These are phyloP conservation scores for Drosophila prolongata DNA, from an alignment of 2,888 invertebrate genomes.

Conservation along the genomic window DNA sequence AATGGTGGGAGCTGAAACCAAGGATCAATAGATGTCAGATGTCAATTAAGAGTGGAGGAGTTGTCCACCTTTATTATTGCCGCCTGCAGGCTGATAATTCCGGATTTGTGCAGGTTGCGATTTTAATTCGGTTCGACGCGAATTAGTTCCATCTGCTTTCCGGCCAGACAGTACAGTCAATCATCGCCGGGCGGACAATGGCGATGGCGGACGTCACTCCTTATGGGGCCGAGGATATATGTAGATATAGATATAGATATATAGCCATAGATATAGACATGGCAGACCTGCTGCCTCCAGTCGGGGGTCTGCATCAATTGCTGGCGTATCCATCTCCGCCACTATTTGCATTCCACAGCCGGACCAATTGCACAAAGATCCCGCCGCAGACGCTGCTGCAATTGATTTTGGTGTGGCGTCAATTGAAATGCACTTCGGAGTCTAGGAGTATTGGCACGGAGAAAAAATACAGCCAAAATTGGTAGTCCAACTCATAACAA, in stretches of 20 bases:
- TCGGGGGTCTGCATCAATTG: conserved; percentile 34
- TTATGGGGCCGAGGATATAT: not conserved
- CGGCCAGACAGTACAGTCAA: conserved; percentile 8
- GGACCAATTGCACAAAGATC: conserved; percentile 46
- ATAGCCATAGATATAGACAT: conserved; percentile 1
- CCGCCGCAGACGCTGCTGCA: conserved; percentile 47
- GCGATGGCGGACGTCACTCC: conserved; percentile 16
- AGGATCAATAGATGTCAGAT: conserved; percentile 27
- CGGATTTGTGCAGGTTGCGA: conserved; percentile 22
- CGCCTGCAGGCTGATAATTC: conserved; percentile 23
- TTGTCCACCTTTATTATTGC: not conserved
- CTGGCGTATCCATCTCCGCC: conserved; percentile 6
- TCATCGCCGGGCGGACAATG: not conserved
- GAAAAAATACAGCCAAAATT: conserved; percentile 11
- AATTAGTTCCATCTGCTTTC: conserved; percentile 21
- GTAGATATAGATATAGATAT: not conserved
- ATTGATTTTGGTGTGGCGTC: conserved; percentile 70
- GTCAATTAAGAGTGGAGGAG: not conserved
- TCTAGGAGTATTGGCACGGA: conserved; percentile 38
- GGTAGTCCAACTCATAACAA: not conserved
- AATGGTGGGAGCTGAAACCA: conserved; percentile 14
- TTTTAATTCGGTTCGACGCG: conserved; percentile 1
- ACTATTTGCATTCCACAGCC: conserved; percentile 58
- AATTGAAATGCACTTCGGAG: conserved; percentile 72
- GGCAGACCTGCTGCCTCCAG: conserved; percentile 46